Conservation (phyloP, 2,797 vertebrate species). For the Phataginus tetradactyla region DNA sequence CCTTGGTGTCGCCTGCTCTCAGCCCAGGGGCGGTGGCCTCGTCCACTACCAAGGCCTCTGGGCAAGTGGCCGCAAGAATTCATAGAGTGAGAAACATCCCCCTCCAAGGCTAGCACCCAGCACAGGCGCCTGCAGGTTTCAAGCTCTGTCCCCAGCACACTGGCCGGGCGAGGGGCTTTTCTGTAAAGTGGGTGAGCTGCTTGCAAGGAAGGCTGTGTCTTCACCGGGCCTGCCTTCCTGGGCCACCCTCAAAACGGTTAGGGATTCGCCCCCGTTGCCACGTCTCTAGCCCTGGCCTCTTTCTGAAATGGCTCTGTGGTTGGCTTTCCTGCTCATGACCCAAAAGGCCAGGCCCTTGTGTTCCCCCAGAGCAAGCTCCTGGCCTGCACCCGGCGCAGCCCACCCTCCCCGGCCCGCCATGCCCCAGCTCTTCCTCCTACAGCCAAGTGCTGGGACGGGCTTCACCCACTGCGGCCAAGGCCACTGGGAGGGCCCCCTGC, state of each 20-base stretch:
- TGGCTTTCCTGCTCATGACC: too few relatives aligned
- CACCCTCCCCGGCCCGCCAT: not conserved
- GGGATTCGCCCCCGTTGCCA: not conserved
- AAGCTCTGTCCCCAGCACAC: too few relatives aligned
- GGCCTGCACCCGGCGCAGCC: too few relatives aligned
- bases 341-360: not conserved
- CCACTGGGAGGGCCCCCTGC: too few relatives aligned
- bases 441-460: too few relatives aligned
- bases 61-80: not conserved
- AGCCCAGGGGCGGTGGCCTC: not conserved
- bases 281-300: not conserved
- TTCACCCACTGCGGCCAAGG: too few relatives aligned
- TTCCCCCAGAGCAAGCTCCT: not conserved
- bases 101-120: not conserved
- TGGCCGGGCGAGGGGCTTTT: not conserved
- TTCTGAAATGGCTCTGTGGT: not conserved
- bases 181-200: accelerated
- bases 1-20: not conserved
- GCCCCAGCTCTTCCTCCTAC: not conserved
- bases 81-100: not conserved
- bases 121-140: too few relatives aligned
- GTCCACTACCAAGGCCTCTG: not conserved
- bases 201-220: not conserved
- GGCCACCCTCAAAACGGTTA: not conserved
- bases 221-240: not conserved